Evolutionary conservation across 1,140 invertebrate genomes (phyloP).

Genomic region (Drosophila lowei): DNA sequence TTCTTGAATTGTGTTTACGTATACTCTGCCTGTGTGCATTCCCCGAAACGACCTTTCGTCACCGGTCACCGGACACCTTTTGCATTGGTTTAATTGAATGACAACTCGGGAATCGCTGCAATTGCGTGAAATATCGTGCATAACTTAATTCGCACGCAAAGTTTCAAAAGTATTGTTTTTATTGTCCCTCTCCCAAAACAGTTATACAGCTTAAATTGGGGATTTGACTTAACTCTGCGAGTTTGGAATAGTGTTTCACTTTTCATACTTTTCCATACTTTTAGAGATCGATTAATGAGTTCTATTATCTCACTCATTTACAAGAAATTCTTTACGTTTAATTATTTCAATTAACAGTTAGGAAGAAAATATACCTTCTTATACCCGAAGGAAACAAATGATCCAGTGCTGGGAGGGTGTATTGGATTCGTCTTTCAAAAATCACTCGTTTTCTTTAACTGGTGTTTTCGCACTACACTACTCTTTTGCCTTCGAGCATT

Average conservation of each 20-base stretch:
- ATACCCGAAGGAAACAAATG: too few relatives aligned
- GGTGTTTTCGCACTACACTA: constrained; percentile 17
- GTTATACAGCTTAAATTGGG: background rate
- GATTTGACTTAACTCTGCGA: background rate
- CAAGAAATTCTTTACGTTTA: too few relatives aligned
- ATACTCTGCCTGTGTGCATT: background rate
- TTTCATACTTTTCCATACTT: too few relatives aligned
- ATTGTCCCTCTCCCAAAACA: constrained; percentile 6
- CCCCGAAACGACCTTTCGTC: background rate
- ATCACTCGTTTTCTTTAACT: background rate
- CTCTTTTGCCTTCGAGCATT: constrained; percentile 24
- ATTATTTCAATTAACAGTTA: too few relatives aligned
- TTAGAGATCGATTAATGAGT: too few relatives aligned
- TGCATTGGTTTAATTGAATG: constrained; percentile 26
- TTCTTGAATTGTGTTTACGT: constrained; percentile 12
- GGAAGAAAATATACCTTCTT: too few relatives aligned
- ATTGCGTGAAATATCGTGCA: constrained; percentile 67
- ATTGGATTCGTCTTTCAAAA: background rate
- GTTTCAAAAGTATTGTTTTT: constrained; percentile 53
- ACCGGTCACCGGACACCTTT: constrained; percentile 11
- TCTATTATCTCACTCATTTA: too few relatives aligned
- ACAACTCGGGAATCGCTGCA: constrained; percentile 13
- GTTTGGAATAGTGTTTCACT: background rate
- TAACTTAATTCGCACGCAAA: constrained; percentile 59
- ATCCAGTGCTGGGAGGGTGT: constrained; percentile 2